Conservation (phyloP, 2,797 vertebrate species). For the Melanotaenia nigrans region DNA sequence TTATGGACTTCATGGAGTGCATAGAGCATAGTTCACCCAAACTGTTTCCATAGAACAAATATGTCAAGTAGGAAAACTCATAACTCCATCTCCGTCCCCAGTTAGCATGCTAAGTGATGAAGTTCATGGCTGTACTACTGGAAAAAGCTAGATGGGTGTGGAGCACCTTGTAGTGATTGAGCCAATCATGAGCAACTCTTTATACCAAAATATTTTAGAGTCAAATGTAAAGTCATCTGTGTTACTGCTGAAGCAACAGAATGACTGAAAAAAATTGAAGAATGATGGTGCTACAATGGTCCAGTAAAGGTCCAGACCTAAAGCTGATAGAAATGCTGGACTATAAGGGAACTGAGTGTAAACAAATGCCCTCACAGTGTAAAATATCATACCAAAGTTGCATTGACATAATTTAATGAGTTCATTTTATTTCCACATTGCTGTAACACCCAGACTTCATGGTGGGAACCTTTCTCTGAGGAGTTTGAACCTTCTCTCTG, state of each 20-base stretch:
- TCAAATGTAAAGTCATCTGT: no score
- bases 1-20: no score
- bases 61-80: neutral
- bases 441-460: neutral
- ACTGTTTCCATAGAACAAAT: neutral
- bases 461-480: neutral
- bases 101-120: no score
- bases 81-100: no score
- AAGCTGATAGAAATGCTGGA: neutral
- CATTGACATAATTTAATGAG: neutral
- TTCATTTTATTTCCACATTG: neutral
- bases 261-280: no score
- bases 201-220: no score
- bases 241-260: no score
- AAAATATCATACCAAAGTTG: neutral
- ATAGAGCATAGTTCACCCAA: neutral
- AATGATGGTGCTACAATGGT: neutral
- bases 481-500: neutral
- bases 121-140: no score
- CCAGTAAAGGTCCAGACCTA: neutral
- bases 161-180: no score
- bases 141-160: no score
- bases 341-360: no score
- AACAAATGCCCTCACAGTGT: neutral
- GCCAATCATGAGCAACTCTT: no score